Evolutionary conservation across 2,888 invertebrate species (phyloP), one percentile per base, ranked within the genome.

Genomic region (Linnaemya tessellans): DNA sequence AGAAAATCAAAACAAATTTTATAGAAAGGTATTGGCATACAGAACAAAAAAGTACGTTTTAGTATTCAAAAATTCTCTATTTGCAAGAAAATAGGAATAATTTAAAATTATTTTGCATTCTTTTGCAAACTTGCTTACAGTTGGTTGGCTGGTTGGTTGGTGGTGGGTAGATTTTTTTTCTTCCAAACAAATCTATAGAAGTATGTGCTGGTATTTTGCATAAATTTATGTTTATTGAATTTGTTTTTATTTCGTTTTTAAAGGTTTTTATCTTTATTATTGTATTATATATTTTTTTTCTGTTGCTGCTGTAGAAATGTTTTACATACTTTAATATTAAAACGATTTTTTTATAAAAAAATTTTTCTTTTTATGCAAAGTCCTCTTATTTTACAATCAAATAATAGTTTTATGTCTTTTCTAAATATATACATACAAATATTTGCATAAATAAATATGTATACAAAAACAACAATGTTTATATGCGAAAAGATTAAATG

Each of bases 221-320:
- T 88, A 88, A 88, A 88, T 88, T 88, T 88, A 86, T 87, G 87
- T 78, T 87, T 88, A 88, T 88, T 88, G 88, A 88, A 88, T 88
- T 88, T 87, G 79, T 77, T 87, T 86, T 87, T 81, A 78, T 85
- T 77, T 58, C 41, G 25, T 56, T 60, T 84, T 25, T 18, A 60
- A 64, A 22, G 58, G 13, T 35, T 60, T 62, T 74, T 75, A 15
- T 62, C 4, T 62, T 8, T 60, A 38, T 35, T 15, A 10, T 25
- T 43, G 4, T 67, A 56, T 56, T 56, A 25, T 25, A n/a, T 10
- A 38, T 41, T 60, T 35, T 8, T 49, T 51, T 60, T 46, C 51
- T 62, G 9, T 46, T 20, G n/a, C 41, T 49, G 25, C 46, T 54
- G 15, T 49, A 9, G 1, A 18, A 54, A 60, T 71, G 51, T 67